Base-by-base conservation (phyloP, 2,113 vertebrate species). In the Cygnus buccinator region DNA sequence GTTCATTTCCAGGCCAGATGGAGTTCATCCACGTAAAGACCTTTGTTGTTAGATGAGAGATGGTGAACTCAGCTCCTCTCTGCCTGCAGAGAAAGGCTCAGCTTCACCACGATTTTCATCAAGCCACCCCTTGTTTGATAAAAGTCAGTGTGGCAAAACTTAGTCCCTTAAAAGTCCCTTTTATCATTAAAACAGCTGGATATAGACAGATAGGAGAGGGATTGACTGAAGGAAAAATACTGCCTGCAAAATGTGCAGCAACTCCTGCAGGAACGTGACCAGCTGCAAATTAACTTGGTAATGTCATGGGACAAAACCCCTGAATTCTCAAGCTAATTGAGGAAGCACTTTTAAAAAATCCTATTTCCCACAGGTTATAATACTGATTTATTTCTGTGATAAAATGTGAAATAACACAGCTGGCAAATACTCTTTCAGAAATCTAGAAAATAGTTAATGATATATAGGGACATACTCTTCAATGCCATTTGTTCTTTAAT, bases 361-460 rank as follows among this genome's bases (percentile, higher is more conserved):
- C 46, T 81, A 81, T 96, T 94, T 96, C 68, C 84, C 89, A 63
- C 57, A 75, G 68, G 89, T 84, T 94, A 89, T 89, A 96, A 95
- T 84, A 54, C 65, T 92, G 95, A 94, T 97, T 96, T 94, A 95
- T 95, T 92, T 95, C 70, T 89, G 89, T 94, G 57, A 43, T 95
- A 92, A 94, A 89, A 89, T 72, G 57, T 66, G 94, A 92, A 92
- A 92, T 89, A 92, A 89, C 78, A 88, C 1, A 16, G 54, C 54
- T 88, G 82, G 88, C 50, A 92, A 94, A 73, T 76, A 93, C 1
- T 3, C 23, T 59, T 89, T 92, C 76, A 57, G 83, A 96, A 86
- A 89, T 94, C 86, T 90, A 63, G 89, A 97, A 92, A 95, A 94
- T 81, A 91, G 77, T 94, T 97, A 93, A 78, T 95, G 95, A 89